Conservation (phyloP, 2,113 vertebrate genomes). For the Equus przewalskii region DNA sequence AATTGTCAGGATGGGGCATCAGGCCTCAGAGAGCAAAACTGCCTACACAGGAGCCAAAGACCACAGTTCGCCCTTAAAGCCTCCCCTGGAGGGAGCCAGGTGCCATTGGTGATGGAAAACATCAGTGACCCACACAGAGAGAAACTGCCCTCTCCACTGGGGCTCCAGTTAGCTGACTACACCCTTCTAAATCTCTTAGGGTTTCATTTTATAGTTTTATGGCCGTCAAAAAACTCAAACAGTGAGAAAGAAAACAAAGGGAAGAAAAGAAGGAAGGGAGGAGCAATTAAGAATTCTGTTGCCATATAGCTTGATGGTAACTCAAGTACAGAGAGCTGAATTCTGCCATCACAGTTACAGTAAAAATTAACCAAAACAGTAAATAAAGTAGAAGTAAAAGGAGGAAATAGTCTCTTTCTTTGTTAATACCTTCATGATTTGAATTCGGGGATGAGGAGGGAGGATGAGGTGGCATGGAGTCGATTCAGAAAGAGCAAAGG, state of each 20-base stretch:
- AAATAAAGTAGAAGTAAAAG: not conserved
- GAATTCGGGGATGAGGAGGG: not conserved
- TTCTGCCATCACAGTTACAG: not conserved
- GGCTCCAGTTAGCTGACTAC: not conserved
- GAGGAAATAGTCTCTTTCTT: not conserved
- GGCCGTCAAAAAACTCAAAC: not conserved
- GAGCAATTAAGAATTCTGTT: not conserved
- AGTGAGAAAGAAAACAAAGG: not conserved
- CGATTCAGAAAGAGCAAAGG: not conserved
- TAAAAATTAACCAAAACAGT: not conserved
- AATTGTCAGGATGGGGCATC: not conserved
- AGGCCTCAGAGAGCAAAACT: not conserved
- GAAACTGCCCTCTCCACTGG: fast-evolving
- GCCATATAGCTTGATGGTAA: not conserved
- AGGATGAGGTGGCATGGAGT: not conserved
- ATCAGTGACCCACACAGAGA: not conserved
- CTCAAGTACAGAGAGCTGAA: not conserved
- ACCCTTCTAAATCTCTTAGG: not conserved
- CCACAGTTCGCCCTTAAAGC: not conserved
- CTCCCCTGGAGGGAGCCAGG: not conserved
- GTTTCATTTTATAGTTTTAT: not conserved
- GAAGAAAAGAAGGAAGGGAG: not conserved
- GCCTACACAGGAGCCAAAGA: fast-evolving
- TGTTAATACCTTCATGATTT: not conserved
- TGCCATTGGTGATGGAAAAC: fast-evolving